phyloP scores from a whole-genome alignment of 2,888 invertebrate genomes.

The Phaedon cochleariae region DNA sequence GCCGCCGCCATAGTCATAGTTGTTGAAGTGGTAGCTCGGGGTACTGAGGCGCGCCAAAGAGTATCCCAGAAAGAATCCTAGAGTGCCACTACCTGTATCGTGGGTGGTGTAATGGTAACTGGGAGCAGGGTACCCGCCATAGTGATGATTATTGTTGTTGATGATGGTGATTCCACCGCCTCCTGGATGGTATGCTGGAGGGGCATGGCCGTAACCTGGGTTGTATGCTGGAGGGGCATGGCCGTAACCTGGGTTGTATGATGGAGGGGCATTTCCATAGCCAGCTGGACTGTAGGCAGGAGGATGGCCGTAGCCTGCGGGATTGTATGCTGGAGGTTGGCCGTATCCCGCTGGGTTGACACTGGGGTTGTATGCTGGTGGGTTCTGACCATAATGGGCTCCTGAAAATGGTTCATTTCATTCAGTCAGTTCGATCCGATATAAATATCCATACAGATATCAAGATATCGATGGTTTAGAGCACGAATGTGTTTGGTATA shows the following conservation, averaged over 20 bases:
- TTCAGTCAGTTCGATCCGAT: no score
- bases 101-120: constrained; percentile 47
- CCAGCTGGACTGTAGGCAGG: constrained; percentile 38
- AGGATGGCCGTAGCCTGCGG: constrained; percentile 45
- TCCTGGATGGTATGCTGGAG: constrained; percentile 26
- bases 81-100: constrained; percentile 51
- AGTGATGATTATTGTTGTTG: constrained; percentile 48
- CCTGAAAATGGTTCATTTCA: constrained; percentile 12
- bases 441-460: no score
- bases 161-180: constrained; percentile 43
- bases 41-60: constrained; percentile 50
- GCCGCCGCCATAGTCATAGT: constrained; percentile 4
- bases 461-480: no score
- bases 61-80: constrained; percentile 55
- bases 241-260: constrained; percentile 40
- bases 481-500: no score
- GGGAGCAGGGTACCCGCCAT: constrained; percentile 36
- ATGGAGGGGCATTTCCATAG: constrained; percentile 23
- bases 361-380: constrained; percentile 42
- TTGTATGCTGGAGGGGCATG: constrained; percentile 42
- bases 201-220: constrained; percentile 36
- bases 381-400: constrained; percentile 26
- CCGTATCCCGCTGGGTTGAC: constrained; percentile 37
- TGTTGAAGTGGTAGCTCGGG: constrained; percentile 49
- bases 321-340: constrained; percentile 40